Conservation (phyloP, 1,140 invertebrate genomes). For the Bursaphelenchus mucronatus region DNA sequence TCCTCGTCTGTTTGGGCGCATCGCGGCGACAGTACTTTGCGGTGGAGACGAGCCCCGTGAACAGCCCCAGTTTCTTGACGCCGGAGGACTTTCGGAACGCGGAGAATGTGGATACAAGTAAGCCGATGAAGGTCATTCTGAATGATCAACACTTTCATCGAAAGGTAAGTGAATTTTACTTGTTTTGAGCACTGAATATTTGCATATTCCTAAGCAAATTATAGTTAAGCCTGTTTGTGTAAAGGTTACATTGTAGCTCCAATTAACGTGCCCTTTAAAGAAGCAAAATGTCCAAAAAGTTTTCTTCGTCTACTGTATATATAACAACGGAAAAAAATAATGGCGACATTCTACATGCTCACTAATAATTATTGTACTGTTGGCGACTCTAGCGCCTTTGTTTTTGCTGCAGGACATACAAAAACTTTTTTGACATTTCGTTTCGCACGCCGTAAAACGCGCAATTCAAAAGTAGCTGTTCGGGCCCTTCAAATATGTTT, state of each 20-base stretch:
- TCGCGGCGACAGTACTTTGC: background rate
- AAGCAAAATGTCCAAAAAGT: too few species aligned
- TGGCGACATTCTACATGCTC: too few species aligned
- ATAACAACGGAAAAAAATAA: too few species aligned
- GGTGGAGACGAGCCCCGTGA: background rate
- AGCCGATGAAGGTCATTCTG: slow-evolving; percentile 22
- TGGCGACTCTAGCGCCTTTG: too few species aligned
- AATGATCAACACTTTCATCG: slow-evolving; percentile 40
- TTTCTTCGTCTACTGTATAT: too few species aligned
- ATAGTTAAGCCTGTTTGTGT: background rate
- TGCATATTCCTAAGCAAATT: background rate
- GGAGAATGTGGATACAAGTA: slow-evolving; percentile 23
- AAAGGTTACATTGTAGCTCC: background rate
- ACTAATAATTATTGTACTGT: too few species aligned
- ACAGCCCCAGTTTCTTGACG: slow-evolving; percentile 26
- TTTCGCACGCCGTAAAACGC: too few species aligned
- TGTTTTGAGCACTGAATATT: slow-evolving; percentile 6
- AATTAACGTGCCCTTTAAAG: slow-evolving; percentile 6
- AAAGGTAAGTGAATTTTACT: slow-evolving; percentile 28
- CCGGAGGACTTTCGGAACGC: slow-evolving; percentile 32
- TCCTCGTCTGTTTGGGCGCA: background rate
- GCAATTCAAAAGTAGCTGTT: too few species aligned
- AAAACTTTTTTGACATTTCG: too few species aligned
- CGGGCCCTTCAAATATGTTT: too few species aligned
- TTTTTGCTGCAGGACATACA: too few species aligned